phyloP scores from a whole-genome alignment of 2,113 vertebrate species.

The Corapipo altera region DNA sequence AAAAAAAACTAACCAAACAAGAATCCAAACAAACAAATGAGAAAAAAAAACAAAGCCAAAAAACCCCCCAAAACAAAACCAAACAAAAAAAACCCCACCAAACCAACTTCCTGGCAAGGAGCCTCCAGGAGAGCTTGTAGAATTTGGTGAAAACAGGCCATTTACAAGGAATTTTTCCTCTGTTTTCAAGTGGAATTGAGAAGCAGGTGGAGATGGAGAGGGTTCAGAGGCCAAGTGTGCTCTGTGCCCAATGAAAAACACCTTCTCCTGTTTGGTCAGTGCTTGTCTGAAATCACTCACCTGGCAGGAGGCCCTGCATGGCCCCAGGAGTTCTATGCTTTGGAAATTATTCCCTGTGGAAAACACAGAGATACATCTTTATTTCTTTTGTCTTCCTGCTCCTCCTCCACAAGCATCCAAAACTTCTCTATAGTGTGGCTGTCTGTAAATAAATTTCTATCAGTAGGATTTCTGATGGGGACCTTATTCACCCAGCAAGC shows the following conservation, averaged over 20 bases:
- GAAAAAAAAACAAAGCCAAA: not conserved
- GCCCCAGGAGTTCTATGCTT: not conserved
- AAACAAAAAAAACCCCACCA: too few relatives aligned
- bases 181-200: not conserved
- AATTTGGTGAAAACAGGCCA: not conserved
- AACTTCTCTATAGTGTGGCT: not conserved
- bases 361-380: accelerated
- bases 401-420: not conserved
- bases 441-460: not conserved
- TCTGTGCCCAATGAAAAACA: not conserved
- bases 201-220: not conserved
- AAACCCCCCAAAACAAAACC: not conserved
- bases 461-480: not conserved
- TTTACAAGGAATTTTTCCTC: not conserved
- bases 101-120: not conserved
- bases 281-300: not conserved
- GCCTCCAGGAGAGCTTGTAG: not conserved
- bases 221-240: not conserved
- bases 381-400: not conserved
- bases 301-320: not conserved
- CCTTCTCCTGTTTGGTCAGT: not conserved
- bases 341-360: not conserved
- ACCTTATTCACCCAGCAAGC: accelerated
- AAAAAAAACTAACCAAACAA: not conserved
- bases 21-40: too few relatives aligned